phyloP scores from a whole-genome alignment of 1,140 invertebrate species.

The Littorina saxatilis region DNA sequence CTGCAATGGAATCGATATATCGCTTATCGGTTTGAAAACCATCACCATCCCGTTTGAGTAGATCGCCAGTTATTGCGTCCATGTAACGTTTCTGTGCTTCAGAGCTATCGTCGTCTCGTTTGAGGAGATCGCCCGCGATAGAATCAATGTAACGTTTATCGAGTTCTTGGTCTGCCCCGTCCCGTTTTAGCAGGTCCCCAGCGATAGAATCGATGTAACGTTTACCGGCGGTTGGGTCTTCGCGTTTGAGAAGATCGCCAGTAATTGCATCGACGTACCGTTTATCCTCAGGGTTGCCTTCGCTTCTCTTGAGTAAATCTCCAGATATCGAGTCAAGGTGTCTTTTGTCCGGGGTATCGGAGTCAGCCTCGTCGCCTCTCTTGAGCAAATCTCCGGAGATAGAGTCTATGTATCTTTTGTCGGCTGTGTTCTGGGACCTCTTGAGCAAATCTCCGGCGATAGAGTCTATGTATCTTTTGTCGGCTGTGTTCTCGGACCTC shows the following conservation, averaged over 20 bases:
- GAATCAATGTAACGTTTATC: neutral
- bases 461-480: neutral
- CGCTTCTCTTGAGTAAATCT: neutral
- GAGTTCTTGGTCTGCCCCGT: too few species aligned
- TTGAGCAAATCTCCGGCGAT: neutral
- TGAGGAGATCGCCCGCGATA: neutral
- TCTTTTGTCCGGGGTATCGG: neutral
- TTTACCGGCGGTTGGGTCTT: neutral
- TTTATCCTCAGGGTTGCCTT: neutral
- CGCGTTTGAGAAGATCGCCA: neutral
- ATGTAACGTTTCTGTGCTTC: too few species aligned
- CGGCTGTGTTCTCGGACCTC: neutral
- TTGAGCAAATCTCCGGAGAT: neutral
- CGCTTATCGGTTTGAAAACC: too few species aligned
- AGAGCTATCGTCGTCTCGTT: too few species aligned
- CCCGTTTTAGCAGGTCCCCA: slow-evolving; percentile 1
- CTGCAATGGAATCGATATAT: too few species aligned
- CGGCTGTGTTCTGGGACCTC: neutral
- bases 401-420: neutral
- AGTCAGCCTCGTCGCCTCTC: too few species aligned
- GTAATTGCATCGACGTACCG: slow-evolving; percentile 7
- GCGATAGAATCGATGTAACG: slow-evolving; percentile 18
- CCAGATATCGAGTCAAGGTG: neutral
- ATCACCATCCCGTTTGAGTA: too few species aligned
- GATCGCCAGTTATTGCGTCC: too few species aligned